Base-by-base conservation (phyloP, 2,888 invertebrate species). In the Cinara cedri region DNA sequence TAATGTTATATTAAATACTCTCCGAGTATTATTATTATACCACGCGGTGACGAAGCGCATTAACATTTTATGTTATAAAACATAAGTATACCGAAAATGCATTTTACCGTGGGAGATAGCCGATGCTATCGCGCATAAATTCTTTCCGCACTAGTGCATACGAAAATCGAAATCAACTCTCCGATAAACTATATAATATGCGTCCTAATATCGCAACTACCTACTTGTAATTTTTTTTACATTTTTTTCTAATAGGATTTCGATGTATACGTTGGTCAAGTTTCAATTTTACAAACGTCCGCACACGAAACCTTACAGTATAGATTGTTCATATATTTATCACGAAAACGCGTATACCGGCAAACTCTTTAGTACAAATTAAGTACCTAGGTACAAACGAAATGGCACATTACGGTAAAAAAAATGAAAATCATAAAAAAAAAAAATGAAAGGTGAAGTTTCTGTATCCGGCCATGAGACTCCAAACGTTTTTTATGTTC, bases 71-170 rank as follows among this genome's bases (percentile, higher is more conserved):
- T 54, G 54, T 42, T 21, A 70, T 55, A 34, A n/a, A 4, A 34
- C 34, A 34, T 34, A 34, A n/a, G n/a, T n/a, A n/a, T n/a, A n/a
- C n/a, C 6, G 54, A 70, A 19, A 70, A 55, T n/a, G n/a, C n/a
- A 55, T 42, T 54, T 42, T 14, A 70, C 14, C 70, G 70, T 70
- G 70, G 34, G 70, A 70, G 70, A 70, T 19, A 42, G 42, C n/a
- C 21, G 54, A 70, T 54, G 54, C 3, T 42, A 70, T 70, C 70
- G 54, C 70, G 54, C 34, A 54, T n/a, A 70, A 70, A 70, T 54
- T 70, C 34, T 70, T 70, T 70, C 70, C 70, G 21, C 42, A 14
- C 54, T 4, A n/a, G 54, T 54, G 70, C 54, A 26, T 70, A 1
- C 70, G 42, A 54, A 54, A 55, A 26, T 26, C 24, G 24, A 26